Evolutionary conservation across 2,888 invertebrate species (phyloP), one percentile per base, ranked within the genome.

Genomic region (Halictus quadricinctus): DNA sequence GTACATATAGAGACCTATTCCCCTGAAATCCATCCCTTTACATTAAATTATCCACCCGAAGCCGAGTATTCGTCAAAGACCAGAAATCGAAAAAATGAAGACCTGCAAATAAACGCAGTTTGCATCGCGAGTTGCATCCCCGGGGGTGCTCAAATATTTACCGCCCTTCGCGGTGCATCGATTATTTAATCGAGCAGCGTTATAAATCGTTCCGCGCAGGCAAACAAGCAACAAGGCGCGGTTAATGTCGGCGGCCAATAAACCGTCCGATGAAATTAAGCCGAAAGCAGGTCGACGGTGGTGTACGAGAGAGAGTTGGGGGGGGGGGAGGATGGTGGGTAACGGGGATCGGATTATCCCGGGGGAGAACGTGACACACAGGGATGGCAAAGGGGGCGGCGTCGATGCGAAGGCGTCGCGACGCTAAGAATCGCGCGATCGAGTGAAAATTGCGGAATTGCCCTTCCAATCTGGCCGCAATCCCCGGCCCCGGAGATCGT

Each of bases 391-490:
- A 21, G 0, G 21, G 69, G 21, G 69, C 10, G 69, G 21, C 1
- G 41, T 41, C 21, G 69, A 21, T 36, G 21, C 25, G 36, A 43
- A 73, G 78, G 25, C 69, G 60, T 82, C 75, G 79, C 72, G 64
- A 82, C 76, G 72, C 75, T 48, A 85, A 77, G 85, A 81, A 77
- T 82, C 69, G 80, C 58, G 77, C 87, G 79, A 83, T 79, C 83
- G 79, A 75, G 79, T 60, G 81, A 89, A 72, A 87, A 84, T 84
- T 80, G 79, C 76, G 78, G 80, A 86, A 89, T 87, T 82, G 88
- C 79, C 82, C 85, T 84, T 81, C 81, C 87, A 86, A 87, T 88
- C 84, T 84, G 76, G 58, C 81, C 82, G 82, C 84, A 84, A 86
- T 81, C 79, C 78, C 84, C 79, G 79, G 41, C 78, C 66, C 46